These are phyloP conservation scores for Fregata magnificens DNA, from an alignment of 2,113 vertebrate genomes.

Conservation along the genomic window DNA sequence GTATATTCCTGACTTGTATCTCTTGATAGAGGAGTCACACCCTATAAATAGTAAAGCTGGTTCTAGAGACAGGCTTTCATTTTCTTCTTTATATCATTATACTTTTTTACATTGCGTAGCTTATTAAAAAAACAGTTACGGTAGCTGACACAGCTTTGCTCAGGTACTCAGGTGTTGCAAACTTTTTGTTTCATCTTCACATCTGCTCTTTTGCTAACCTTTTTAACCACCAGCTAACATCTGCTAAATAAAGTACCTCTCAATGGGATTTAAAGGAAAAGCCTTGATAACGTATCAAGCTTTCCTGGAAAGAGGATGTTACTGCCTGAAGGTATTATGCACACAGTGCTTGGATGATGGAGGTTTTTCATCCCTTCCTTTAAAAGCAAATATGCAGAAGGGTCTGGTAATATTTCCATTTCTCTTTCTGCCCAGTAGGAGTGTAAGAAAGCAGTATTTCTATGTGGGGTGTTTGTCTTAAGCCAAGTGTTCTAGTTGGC, in stretches of 20 bases:
- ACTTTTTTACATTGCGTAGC: background rate
- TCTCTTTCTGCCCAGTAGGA: background rate
- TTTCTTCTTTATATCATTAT: background rate
- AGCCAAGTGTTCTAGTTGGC: background rate
- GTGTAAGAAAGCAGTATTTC: conserved; percentile 30
- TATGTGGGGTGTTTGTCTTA: background rate
- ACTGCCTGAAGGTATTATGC: background rate
- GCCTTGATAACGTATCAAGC: background rate
- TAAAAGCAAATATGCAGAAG: conserved; percentile 32
- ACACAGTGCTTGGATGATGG: background rate
- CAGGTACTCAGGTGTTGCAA: background rate
- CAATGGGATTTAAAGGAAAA: background rate
- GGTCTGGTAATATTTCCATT: background rate
- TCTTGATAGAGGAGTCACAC: background rate
- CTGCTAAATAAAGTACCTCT: background rate
- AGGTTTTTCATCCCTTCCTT: background rate
- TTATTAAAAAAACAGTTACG: background rate
- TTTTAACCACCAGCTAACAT: background rate
- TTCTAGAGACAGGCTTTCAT: background rate
- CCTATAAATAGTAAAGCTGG: background rate
- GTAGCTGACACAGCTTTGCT: background rate
- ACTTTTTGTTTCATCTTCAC: background rate
- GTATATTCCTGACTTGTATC: background rate
- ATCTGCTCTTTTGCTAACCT: background rate
- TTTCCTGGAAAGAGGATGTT: conserved; percentile 22